Conservation (phyloP, 2,888 invertebrate species). For the Troides oblongomaculatus region DNA sequence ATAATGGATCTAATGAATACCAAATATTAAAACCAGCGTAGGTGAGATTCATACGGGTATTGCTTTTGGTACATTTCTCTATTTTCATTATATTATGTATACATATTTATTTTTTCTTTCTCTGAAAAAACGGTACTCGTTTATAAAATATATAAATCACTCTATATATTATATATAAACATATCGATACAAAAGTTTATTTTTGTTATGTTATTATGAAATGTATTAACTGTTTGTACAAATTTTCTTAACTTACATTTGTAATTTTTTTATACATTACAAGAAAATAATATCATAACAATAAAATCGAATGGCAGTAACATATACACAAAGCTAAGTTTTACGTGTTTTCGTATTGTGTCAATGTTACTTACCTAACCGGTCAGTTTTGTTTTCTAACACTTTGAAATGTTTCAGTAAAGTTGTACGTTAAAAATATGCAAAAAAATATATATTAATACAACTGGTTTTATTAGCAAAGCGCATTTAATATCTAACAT, state of each 20-base stretch:
- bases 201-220: constrained; percentile 20
- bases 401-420: too few species aligned
- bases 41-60: constrained; percentile 53
- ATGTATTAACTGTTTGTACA: not conserved
- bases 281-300: constrained; percentile 39
- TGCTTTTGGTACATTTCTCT: constrained; percentile 36
- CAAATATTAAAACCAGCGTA: constrained; percentile 25
- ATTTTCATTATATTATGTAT: not conserved
- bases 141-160: constrained; percentile 22
- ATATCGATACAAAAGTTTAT: constrained; percentile 16
- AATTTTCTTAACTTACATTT: too few species aligned
- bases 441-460: too few species aligned
- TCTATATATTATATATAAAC: constrained; percentile 19
- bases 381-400: too few species aligned
- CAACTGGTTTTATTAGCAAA: too few species aligned
- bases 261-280: constrained; percentile 37
- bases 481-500: too few species aligned
- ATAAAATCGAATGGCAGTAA: constrained; percentile 42
- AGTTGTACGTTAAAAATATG: too few species aligned
- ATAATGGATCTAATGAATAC: constrained; percentile 41
- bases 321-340: not conserved
- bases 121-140: not conserved
- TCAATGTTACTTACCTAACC: not conserved
- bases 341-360: not conserved
- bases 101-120: not conserved